Base-by-base conservation (phyloP, 2,888 invertebrate genomes). In the Physocephala rufipes region DNA sequence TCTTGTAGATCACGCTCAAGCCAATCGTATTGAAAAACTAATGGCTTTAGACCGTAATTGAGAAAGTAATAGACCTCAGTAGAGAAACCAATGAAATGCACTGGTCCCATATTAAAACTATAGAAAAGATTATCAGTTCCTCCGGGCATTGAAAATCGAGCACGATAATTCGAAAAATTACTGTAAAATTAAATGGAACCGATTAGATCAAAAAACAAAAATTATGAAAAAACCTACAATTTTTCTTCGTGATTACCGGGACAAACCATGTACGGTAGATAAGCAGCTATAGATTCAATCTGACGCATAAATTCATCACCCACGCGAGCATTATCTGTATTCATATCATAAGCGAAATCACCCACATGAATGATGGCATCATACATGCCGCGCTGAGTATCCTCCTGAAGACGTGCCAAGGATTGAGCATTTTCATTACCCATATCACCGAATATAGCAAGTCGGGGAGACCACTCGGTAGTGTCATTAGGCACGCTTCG, bases 291-390 rank as follows among this genome's bases (percentile, higher is more conserved):
- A 1, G 94, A 91, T 87, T 97, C 92, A 71, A 98, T 92, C 88
- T 96, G 95, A 7, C 92, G 89, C 97, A 98, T 96, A 86, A 97
- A 98, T 83, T 92, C 90, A 88, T 98, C 97, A 0, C 98, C 98
- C 47, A 95, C 91, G 67, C 88, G 87, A 0, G 92, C 96, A 82
- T 96, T 88, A 75, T 94, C 88, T 78, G 91, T 88, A 85, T 95
- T 89, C 95, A 97, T 94, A 86, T 97, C 95, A 86, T 97, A 97
- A 0, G 96, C 97, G 87, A 97, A 96, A 88, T 97, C 97, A 0
- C 96, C 96, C 53, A 97, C 94, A 87, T 97, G 97, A 69, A 97
- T 89, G 67, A 95, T 90, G 71, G 94, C 90, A 88, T 97, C 95
- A 85, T 95, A 96, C 82, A 91, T 86, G 21, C 91, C 92, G 49